A percentile compares a stretch with the other conserved stretches of the same genome.
Evolutionary conservation across 35 echinoderm and acorn worm species (phyloP).

Genomic region (Chiridota heheva): DNA sequence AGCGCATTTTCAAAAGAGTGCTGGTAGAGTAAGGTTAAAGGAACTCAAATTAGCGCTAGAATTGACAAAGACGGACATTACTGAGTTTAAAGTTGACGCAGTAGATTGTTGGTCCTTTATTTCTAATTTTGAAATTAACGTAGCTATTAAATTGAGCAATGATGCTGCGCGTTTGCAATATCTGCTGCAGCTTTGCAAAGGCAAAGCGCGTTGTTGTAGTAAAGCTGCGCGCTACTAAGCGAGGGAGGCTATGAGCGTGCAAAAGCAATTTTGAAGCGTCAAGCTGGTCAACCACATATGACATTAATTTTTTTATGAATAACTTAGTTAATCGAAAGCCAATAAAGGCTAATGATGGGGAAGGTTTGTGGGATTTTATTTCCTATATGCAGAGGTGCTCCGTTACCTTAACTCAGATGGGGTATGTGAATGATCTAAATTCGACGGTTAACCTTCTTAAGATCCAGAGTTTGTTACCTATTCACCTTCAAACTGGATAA

Average conservation of each 20-base stretch:
- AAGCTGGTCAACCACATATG: constrained; percentile 38
- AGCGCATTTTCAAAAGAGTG: too few relatives aligned
- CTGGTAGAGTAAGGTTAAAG: not conserved
- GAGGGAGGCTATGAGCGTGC: constrained; percentile 30
- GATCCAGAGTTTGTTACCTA: not conserved
- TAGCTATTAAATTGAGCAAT: constrained; percentile 4
- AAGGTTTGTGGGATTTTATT: constrained; percentile 33
- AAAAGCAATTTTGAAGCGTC: constrained; percentile 20
- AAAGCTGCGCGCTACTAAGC: constrained; percentile 29
- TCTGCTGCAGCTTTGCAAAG: constrained; percentile 28
- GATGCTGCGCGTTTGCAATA: constrained; percentile 1
- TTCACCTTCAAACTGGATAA: not conserved
- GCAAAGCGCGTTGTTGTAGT: constrained; percentile 42
- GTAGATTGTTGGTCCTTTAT: constrained; percentile 29
- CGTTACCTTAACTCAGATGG: constrained; percentile 15
- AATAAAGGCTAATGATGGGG: constrained; percentile 28
- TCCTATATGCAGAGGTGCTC: constrained; percentile 32
- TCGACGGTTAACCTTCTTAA: not conserved
- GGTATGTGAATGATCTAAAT: constrained; percentile 36
- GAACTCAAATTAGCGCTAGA: constrained; percentile 50
- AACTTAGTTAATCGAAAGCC: constrained; percentile 12
- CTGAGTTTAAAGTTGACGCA: constrained; percentile 36
- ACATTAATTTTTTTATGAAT: constrained; percentile 23
- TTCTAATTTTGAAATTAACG: constrained; percentile 32
- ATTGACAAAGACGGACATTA: constrained; percentile 14